Percentiles rank a stretch among this genome's conserved stretches.
These are phyloP conservation scores for Amphiprion clarkii DNA, from an alignment of 2,797 vertebrate genomes.

Conservation along the genomic window DNA sequence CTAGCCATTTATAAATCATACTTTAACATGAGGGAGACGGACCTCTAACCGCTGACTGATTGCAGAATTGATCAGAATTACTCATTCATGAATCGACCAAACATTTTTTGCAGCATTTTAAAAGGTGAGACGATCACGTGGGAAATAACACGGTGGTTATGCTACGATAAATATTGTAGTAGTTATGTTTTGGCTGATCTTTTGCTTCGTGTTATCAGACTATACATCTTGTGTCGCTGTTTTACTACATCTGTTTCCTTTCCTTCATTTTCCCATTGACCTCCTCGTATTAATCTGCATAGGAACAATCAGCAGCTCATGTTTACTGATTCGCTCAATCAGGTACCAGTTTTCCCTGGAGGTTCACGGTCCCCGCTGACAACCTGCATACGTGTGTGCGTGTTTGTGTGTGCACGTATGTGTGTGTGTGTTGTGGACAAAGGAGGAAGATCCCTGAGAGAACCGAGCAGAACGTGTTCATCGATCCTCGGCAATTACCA, in stretches of 20 bases:
- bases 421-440: conserved; percentile 52
- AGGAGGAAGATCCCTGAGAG: conserved; percentile 85
- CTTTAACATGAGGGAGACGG: conserved; percentile 73
- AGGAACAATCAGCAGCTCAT: conserved; percentile 81
- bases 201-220: conserved; percentile 24
- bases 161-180: conserved; percentile 47
- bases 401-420: conserved; percentile 15
- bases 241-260: neutral
- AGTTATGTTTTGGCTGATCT: conserved; percentile 43
- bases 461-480: conserved; percentile 86
- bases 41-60: conserved; percentile 72
- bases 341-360: conserved; percentile 75
- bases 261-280: conserved; percentile 27
- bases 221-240: neutral
- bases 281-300: conserved; percentile 77
- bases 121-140: conserved; percentile 51
- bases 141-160: conserved; percentile 58
- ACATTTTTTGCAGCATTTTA: conserved; percentile 16
- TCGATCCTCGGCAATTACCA: conserved; percentile 99
- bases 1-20: conserved; percentile 82
- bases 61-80: conserved; percentile 79
- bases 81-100: conserved; percentile 70
- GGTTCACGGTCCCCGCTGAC: conserved; percentile 65
- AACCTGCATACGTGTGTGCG: conserved; percentile 9
- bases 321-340: conserved; percentile 84